A percentile compares a stretch with the other conserved stretches of the same genome.
Conservation (phyloP, 2,797 vertebrate genomes). For the Acipenser transmontanus region DNA sequence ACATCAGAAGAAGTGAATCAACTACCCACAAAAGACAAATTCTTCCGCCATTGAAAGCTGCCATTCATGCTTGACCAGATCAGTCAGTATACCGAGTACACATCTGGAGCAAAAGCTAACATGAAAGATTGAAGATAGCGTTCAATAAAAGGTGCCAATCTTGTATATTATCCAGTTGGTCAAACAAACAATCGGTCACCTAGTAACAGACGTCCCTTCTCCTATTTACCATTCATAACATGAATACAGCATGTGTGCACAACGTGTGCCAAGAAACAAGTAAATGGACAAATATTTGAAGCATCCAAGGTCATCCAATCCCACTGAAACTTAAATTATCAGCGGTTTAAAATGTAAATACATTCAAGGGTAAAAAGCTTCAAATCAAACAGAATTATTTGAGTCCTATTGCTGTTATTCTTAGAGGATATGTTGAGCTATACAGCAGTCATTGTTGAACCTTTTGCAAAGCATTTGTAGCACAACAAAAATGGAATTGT, state of each 20-base stretch:
- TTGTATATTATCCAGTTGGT: constrained; percentile 26
- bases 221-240: constrained; percentile 10
- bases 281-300: no score
- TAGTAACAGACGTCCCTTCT: constrained; percentile 18
- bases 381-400: not conserved
- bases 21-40: not conserved
- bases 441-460: no score
- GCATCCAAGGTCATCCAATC: no score
- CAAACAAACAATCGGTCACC: constrained; percentile 27
- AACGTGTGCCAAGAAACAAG: no score
- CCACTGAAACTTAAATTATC: no score
- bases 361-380: no score
- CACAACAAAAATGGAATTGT: no score
- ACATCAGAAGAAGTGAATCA: not conserved
- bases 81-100: constrained; percentile 11
- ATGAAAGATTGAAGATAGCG: constrained; percentile 11
- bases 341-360: constrained; percentile 1
- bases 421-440: no score
- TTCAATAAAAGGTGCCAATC: constrained; percentile 20
- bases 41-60: not conserved
- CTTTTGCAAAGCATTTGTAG: no score
- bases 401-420: not conserved
- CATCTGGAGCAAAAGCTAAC: constrained; percentile 23
- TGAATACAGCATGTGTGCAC: constrained; percentile 23
- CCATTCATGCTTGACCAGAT: not conserved